phyloP scores from a whole-genome alignment of 2,888 invertebrate genomes.

The Molorchus minor region DNA sequence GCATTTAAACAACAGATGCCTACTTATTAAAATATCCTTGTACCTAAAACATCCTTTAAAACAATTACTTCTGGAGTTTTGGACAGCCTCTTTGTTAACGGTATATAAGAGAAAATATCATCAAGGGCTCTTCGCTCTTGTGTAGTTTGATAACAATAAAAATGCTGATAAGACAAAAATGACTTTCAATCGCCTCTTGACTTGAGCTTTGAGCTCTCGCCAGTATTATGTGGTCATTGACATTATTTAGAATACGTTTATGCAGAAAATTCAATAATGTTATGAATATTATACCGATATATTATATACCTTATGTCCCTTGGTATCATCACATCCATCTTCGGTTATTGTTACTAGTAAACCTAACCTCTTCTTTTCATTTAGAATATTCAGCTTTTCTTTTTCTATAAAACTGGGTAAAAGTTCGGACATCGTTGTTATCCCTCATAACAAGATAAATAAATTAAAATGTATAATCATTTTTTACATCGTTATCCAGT shows the following conservation, averaged over 20 bases:
- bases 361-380: slow-evolving; percentile 50
- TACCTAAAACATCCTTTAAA: too few relatives aligned
- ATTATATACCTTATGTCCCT: background rate
- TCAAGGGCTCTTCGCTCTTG: slow-evolving; percentile 17
- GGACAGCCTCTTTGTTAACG: too few relatives aligned
- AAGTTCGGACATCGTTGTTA: too few relatives aligned
- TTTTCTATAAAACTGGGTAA: slow-evolving; percentile 49
- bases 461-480: too few relatives aligned
- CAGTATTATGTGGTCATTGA: background rate
- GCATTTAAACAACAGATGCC: too few relatives aligned
- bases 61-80: too few relatives aligned
- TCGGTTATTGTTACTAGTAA: slow-evolving; percentile 27
- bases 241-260: slow-evolving; percentile 29
- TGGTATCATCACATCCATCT: background rate
- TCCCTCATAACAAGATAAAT: too few relatives aligned
- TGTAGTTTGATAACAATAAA: slow-evolving; percentile 3
- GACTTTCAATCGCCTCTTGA: background rate
- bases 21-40: too few relatives aligned
- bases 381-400: slow-evolving; percentile 45
- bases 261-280: too few relatives aligned
- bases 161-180: slow-evolving; percentile 6
- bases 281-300: slow-evolving; percentile 11
- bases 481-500: too few relatives aligned
- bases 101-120: too few relatives aligned
- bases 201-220: background rate